A percentile compares a stretch with the other conserved stretches of the same genome.
Evolutionary conservation across 2,797 vertebrate species (phyloP).

Genomic region (Loris lydekkerianus): DNA sequence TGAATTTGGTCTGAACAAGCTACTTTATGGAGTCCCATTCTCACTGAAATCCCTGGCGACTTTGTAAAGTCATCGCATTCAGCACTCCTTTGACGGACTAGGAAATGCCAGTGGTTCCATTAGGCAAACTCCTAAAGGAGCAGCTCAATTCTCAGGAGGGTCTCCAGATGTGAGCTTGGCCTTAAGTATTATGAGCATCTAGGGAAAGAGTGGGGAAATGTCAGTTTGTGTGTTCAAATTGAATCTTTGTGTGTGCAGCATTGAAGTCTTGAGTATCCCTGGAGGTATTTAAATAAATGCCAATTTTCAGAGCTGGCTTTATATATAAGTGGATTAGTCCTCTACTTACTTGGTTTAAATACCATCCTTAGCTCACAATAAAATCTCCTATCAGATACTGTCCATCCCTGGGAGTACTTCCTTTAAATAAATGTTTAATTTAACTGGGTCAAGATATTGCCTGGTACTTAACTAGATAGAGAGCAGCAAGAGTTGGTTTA

Average conservation of each 20-base stretch:
- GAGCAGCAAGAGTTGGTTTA: background rate
- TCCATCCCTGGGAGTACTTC: background rate
- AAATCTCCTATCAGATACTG: background rate
- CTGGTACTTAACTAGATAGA: background rate
- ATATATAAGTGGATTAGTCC: background rate
- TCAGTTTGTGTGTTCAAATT: constrained; percentile 14
- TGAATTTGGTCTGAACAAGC: background rate
- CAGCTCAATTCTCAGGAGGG: background rate
- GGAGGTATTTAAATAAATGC: constrained; percentile 58
- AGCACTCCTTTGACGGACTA: constrained; percentile 1
- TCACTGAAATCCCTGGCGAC: constrained; percentile 48
- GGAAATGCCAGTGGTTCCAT: constrained; percentile 62
- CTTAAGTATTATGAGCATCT: constrained; percentile 61
- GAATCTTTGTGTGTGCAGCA: background rate
- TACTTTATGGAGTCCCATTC: background rate
- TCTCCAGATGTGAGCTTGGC: background rate
- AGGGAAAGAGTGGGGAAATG: constrained; percentile 7
- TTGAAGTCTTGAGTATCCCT: constrained; percentile 15
- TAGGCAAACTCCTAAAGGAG: constrained; percentile 39
- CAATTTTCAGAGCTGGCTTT: background rate
- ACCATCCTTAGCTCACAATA: background rate
- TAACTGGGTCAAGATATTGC: background rate
- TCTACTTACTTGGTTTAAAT: constrained; percentile 29
- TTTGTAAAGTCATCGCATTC: background rate
- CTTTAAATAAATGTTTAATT: constrained; percentile 42